These are phyloP conservation scores for Oophaga sylvatica DNA, from an alignment of 2,797 vertebrate species.

Conservation along the genomic window DNA sequence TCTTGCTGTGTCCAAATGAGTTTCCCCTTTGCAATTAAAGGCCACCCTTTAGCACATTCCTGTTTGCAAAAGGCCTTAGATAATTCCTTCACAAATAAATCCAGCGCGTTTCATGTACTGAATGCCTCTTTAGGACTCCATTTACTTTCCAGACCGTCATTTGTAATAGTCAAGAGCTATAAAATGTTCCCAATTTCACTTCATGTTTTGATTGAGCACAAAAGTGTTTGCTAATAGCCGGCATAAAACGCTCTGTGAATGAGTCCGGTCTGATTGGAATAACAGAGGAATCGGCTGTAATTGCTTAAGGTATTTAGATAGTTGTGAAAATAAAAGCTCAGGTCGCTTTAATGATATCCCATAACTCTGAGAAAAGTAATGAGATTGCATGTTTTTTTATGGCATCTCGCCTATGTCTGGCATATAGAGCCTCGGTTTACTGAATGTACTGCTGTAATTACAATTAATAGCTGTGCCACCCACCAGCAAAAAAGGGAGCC, in stretches of 20 bases:
- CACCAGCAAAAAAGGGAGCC: constrained; percentile 47
- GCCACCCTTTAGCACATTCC: constrained; percentile 45
- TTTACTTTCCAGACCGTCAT: constrained; percentile 38
- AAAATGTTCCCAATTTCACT: constrained; percentile 24
- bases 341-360: constrained; percentile 57
- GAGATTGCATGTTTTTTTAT: constrained; percentile 50
- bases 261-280: constrained; percentile 31
- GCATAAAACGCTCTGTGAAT: constrained; percentile 21
- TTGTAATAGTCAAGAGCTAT: constrained; percentile 39
- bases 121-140: constrained; percentile 24
- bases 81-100: constrained; percentile 38
- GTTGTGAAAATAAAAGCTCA: constrained; percentile 62
- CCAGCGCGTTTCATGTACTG: not conserved
- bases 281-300: constrained; percentile 50
- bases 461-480: constrained; percentile 61
- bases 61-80: constrained; percentile 40
- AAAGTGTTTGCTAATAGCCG: constrained; percentile 48
- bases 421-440: constrained; percentile 34
- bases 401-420: constrained; percentile 47
- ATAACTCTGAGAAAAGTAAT: constrained; percentile 57
- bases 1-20: not conserved
- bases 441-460: constrained; percentile 58
- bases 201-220: constrained; percentile 35
- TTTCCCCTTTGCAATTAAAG: constrained; percentile 31
- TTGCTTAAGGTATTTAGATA: constrained; percentile 58